Evolutionary conservation across 2,113 vertebrate genomes (phyloP).

Genomic region (Echinops telfairi): DNA sequence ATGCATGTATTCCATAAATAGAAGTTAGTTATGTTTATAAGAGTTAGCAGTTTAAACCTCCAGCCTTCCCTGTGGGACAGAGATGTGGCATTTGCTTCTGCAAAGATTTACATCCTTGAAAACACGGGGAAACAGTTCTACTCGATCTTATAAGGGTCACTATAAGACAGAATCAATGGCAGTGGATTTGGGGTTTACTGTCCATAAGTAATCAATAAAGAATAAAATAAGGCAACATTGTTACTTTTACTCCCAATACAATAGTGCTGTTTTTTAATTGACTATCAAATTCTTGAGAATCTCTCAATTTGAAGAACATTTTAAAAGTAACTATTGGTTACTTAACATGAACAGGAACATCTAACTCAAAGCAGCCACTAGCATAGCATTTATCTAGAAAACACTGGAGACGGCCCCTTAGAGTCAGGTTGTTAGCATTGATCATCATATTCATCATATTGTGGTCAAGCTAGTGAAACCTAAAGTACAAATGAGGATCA

Average conservation of each 20-base stretch:
- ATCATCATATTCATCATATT: background rate
- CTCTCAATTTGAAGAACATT: slow-evolving; percentile 7
- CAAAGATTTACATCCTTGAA: background rate
- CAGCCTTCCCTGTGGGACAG: background rate
- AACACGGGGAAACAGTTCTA: background rate
- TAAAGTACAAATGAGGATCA: slow-evolving; percentile 3
- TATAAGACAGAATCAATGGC: background rate
- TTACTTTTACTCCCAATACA: background rate
- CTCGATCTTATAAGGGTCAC: no score
- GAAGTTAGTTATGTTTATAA: slow-evolving; percentile 19
- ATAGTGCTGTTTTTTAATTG: background rate
- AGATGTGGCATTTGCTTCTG: background rate
- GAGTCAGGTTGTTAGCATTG: no score
- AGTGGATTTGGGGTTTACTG: background rate
- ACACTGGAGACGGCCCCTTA: background rate
- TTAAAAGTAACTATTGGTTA: slow-evolving; percentile 14
- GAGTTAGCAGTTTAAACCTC: background rate
- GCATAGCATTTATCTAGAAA: background rate
- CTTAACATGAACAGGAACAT: background rate
- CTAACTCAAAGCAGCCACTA: slow-evolving; percentile 21
- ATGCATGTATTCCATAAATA: background rate
- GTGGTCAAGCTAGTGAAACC: background rate
- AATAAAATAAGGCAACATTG: background rate
- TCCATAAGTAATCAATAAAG: background rate
- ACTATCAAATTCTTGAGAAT: slow-evolving; percentile 39